Evolutionary conservation across 2,797 vertebrate genomes (phyloP).

Genomic region (Cyclopterus lumpus): DNA sequence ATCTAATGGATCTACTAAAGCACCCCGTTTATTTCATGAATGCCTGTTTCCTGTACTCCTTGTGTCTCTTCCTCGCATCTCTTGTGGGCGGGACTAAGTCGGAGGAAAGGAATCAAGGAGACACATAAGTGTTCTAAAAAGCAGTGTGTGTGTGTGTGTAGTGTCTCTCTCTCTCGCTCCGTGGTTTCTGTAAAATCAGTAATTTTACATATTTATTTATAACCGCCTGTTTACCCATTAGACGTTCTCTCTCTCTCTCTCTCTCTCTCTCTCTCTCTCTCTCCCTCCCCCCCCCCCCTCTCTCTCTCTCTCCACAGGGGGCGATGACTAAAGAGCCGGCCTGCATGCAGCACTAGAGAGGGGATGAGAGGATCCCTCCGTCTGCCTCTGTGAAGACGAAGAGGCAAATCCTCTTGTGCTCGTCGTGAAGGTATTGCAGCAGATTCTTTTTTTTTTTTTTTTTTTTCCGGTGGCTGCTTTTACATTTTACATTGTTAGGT

Average conservation of each 20-base stretch:
- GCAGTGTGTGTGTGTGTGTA: too few relatives aligned
- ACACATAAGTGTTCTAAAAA: too few relatives aligned
- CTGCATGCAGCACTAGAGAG: slow-evolving; percentile 70
- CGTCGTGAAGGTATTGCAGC: background rate
- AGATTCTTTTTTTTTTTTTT: too few relatives aligned
- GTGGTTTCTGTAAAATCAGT: too few relatives aligned
- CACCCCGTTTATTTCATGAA: too few relatives aligned
- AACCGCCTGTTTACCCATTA: slow-evolving; percentile 18
- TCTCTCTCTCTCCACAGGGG: slow-evolving; percentile 33
- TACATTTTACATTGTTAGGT: background rate
- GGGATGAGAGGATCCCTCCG: slow-evolving; percentile 65
- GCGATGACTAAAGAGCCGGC: slow-evolving; percentile 53
- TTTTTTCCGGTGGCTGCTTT: background rate
- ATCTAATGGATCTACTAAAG: slow-evolving; percentile 16
- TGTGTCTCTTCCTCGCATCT: too few relatives aligned
- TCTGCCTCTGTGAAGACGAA: slow-evolving; percentile 51
- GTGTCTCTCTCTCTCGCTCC: too few relatives aligned
- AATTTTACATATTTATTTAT: too few relatives aligned
- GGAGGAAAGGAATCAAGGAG: too few relatives aligned
- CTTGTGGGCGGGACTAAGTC: too few relatives aligned
- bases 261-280: background rate
- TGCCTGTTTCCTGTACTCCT: too few relatives aligned
- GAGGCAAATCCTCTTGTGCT: slow-evolving; percentile 38
- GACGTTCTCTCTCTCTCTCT: slow-evolving; percentile 26
- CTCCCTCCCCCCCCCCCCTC: too few relatives aligned